A percentile compares a stretch with the other conserved stretches of the same genome.
These are phyloP conservation scores for Baryphthengus martii DNA, from an alignment of 2,113 vertebrate genomes.

Conservation along the genomic window DNA sequence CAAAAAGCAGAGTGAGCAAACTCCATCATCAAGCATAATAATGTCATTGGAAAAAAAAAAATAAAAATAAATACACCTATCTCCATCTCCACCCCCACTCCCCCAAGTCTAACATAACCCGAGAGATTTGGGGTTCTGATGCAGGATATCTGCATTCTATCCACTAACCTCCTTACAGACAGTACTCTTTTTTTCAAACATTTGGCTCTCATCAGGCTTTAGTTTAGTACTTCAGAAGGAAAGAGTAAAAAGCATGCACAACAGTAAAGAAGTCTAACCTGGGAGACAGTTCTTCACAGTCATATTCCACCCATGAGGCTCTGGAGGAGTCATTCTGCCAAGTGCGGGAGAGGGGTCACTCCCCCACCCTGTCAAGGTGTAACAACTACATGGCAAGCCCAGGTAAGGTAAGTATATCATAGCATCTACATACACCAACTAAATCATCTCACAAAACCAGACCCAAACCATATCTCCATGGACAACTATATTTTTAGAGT, in stretches of 20 bases:
- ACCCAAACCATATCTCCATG: background rate
- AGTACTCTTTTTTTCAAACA: background rate
- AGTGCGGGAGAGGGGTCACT: background rate
- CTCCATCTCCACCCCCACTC: background rate
- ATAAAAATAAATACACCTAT: background rate
- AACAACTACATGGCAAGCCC: background rate
- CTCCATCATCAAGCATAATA: conserved; percentile 70
- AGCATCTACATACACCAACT: background rate
- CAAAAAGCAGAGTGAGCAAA: conserved; percentile 65
- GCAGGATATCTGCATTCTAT: background rate
- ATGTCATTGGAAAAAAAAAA: conserved; percentile 45
- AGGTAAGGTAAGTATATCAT: background rate
- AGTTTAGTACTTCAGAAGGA: background rate
- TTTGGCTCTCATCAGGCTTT: background rate
- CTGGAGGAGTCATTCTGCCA: background rate
- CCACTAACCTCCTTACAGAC: background rate
- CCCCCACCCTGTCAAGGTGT: background rate
- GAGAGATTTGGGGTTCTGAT: background rate
- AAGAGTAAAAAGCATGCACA: background rate
- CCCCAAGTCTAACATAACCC: background rate
- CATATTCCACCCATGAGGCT: background rate
- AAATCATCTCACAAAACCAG: background rate
- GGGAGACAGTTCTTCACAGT: background rate
- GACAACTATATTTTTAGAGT: background rate
- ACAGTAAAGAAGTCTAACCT: background rate